Conservation (phyloP, 53 echinoderm and acorn worm genomes). For the Henricia sp. region DNA sequence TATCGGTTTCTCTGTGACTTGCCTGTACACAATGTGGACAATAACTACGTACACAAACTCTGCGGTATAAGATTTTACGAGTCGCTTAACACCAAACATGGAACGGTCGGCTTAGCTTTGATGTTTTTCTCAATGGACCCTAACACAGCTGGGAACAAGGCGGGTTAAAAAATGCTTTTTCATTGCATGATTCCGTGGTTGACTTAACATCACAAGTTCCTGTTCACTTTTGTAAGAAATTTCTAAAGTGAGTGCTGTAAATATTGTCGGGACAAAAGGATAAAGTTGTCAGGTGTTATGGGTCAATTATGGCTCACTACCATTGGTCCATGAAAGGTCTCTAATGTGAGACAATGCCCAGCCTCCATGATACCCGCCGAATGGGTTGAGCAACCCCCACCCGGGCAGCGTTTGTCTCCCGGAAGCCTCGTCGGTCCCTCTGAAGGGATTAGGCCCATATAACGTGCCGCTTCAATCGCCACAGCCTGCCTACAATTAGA, state of each 20-base stretch:
- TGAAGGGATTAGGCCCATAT: slow-evolving; percentile 47
- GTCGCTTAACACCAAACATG: slow-evolving; percentile 13
- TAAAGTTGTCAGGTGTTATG: background rate
- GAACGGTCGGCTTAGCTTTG: slow-evolving; percentile 20
- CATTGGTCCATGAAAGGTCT: background rate
- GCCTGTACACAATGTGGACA: slow-evolving; percentile 51
- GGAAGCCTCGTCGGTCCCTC: slow-evolving; percentile 33
- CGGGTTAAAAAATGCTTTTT: slow-evolving; percentile 58
- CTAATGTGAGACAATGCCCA: slow-evolving; percentile 17
- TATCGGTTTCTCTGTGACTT: slow-evolving; percentile 47
- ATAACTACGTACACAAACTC: background rate
- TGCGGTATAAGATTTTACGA: background rate
- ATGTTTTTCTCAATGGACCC: slow-evolving; percentile 6
- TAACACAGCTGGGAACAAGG: slow-evolving; percentile 52
- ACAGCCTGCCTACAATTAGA: slow-evolving; percentile 61
- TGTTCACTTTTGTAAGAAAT: background rate
- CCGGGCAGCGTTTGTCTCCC: slow-evolving; percentile 11
- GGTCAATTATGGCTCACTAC: background rate
- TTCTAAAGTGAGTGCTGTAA: slow-evolving; percentile 4
- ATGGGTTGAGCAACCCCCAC: background rate
- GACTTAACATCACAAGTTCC: slow-evolving; percentile 33
- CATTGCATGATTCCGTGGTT: slow-evolving; percentile 37
- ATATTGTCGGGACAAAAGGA: background rate
- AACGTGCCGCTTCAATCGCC: slow-evolving; percentile 59
- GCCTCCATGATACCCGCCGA: slow-evolving; percentile 1